These are phyloP conservation scores for Stichopus horrens DNA, from an alignment of 53 echinoderm and acorn worm genomes.

Conservation along the genomic window DNA sequence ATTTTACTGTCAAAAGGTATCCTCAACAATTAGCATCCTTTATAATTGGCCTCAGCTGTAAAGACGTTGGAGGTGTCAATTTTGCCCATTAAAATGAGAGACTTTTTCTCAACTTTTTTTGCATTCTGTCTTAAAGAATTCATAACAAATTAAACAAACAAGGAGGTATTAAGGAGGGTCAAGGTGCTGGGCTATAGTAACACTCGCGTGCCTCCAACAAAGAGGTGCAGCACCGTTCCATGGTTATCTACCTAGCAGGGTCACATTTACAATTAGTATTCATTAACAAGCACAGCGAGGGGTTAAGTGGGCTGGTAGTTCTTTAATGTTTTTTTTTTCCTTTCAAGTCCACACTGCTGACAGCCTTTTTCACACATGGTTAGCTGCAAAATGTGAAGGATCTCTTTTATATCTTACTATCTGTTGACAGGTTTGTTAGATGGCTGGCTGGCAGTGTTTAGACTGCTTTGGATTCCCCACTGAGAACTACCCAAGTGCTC, in stretches of 20 bases:
- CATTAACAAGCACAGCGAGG: neutral
- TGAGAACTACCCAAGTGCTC: neutral
- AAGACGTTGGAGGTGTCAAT: neutral
- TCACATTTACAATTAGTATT: slow-evolving; percentile 3
- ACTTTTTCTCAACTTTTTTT: neutral
- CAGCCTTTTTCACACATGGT: neutral
- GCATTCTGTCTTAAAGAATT: too few species aligned
- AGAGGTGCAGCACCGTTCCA: too few species aligned
- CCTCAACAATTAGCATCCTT: slow-evolving; percentile 4
- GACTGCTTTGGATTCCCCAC: neutral
- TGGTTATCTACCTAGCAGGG: neutral
- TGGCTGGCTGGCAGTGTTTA: neutral
- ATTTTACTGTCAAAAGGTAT: neutral
- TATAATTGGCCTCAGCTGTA: slow-evolving; percentile 19
- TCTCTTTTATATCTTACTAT: neutral
- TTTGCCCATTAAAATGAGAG: neutral
- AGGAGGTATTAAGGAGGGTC: too few species aligned
- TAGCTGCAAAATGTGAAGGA: neutral
- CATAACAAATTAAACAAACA: too few species aligned
- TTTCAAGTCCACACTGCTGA: neutral
- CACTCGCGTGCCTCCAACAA: neutral
- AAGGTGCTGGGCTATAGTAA: too few species aligned
- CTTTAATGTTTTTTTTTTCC: too few species aligned
- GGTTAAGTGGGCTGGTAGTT: neutral
- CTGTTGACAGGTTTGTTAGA: neutral